Conservation (phyloP, 2,797 vertebrate genomes). For the Hydrophis major region DNA sequence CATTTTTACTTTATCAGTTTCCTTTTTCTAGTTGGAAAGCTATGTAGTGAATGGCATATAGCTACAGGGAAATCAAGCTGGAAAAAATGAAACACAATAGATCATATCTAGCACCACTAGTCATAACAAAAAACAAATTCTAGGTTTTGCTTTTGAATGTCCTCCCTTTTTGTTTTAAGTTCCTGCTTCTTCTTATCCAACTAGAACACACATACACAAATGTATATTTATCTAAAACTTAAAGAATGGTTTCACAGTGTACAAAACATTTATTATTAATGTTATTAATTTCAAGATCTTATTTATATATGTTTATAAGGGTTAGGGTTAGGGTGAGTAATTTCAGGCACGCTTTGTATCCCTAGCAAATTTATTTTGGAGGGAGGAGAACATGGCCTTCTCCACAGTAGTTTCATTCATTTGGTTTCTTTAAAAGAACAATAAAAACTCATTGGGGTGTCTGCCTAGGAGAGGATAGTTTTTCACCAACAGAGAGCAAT, state of each 20-base stretch:
- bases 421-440: conserved; percentile 42
- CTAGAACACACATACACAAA: not conserved
- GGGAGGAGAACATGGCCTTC: conserved; percentile 11
- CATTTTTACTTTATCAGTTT: not conserved
- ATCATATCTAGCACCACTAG: not conserved
- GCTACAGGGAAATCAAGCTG: not conserved
- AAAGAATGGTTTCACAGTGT: not conserved
- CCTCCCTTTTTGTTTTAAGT: not conserved
- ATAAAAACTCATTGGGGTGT: conserved; percentile 9
- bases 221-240: not conserved
- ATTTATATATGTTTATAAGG: not conserved
- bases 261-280: not conserved
- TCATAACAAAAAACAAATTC: not conserved
- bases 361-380: not conserved
- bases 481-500: conserved; percentile 68
- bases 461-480: conserved; percentile 64
- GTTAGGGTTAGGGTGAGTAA: conserved; percentile 11
- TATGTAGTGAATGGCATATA: not conserved
- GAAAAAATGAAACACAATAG: not conserved
- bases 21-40: not conserved
- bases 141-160: not conserved
- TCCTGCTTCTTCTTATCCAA: not conserved
- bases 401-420: conserved; percentile 19
- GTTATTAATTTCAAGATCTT: not conserved
- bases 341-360: conserved; percentile 21